Evolutionary conservation across 2,797 vertebrate species (phyloP).

Genomic region (Sebastes melanostomus): DNA sequence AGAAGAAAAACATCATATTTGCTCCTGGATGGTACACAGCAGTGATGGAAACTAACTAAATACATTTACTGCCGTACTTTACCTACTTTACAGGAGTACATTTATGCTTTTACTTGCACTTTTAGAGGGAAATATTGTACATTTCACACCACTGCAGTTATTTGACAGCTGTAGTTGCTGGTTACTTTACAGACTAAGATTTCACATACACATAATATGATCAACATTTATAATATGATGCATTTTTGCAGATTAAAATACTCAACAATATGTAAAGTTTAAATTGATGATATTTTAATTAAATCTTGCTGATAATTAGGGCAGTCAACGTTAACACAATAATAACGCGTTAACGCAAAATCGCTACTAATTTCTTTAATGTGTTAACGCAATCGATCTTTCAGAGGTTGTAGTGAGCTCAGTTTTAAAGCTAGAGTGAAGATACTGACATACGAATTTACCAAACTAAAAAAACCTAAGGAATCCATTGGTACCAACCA

Average conservation of each 20-base stretch:
- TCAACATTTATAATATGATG: background rate
- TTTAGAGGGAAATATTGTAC: background rate
- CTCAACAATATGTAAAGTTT: background rate
- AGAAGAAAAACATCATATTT: background rate
- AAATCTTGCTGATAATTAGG: background rate
- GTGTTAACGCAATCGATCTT: no score
- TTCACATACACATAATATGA: background rate
- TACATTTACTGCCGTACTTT: background rate
- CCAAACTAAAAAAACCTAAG: no score
- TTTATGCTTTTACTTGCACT: background rate
- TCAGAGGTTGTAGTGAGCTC: no score
- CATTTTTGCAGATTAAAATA: background rate
- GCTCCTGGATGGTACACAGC: background rate
- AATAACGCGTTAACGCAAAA: no score
- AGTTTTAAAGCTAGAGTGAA: no score
- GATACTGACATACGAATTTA: no score
- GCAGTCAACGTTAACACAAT: background rate
- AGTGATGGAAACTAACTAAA: background rate
- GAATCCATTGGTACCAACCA: no score
- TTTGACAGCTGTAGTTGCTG: background rate
- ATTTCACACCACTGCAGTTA: background rate
- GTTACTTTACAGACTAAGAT: background rate
- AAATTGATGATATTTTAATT: background rate
- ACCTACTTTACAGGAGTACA: background rate
- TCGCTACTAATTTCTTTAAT: no score